Conservation (phyloP, 2,888 invertebrate species). For the Lamellibrachia columna region DNA sequence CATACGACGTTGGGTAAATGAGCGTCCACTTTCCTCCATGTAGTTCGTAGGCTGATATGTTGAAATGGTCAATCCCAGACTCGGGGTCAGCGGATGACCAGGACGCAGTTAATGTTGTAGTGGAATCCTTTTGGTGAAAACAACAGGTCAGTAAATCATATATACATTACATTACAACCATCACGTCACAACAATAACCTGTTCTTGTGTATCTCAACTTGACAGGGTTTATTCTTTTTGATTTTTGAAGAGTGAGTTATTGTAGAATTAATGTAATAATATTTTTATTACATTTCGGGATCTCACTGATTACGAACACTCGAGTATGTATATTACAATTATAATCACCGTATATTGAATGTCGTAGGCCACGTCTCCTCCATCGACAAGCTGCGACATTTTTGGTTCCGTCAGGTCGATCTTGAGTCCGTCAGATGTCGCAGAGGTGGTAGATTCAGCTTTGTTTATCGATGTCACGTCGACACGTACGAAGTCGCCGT, state of each 20-base stretch:
- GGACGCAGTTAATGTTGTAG: neutral
- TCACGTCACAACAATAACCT: neutral
- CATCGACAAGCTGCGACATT: neutral
- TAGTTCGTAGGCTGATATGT: neutral
- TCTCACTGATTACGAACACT: neutral
- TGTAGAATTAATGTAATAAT: too few relatives aligned
- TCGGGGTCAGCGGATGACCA: neutral
- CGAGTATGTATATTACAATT: neutral
- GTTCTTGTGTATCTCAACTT: too few relatives aligned
- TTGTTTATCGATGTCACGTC: neutral
- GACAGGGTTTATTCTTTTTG: too few relatives aligned
- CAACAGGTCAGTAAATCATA: too few relatives aligned
- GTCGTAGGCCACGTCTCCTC: neutral
- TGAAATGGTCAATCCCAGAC: slow-evolving; percentile 16
- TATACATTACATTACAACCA: too few relatives aligned
- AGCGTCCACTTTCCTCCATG: neutral
- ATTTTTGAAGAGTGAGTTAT: too few relatives aligned
- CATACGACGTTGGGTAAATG: neutral
- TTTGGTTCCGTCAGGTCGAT: neutral
- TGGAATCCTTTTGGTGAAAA: neutral
- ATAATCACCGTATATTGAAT: neutral
- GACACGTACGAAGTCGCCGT: neutral
- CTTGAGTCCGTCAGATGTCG: neutral
- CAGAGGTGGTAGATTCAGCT: neutral
- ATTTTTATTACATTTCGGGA: too few relatives aligned